These are phyloP conservation scores for Turdus rufiventris DNA, from an alignment of 2,113 vertebrate genomes.

Conservation along the genomic window DNA sequence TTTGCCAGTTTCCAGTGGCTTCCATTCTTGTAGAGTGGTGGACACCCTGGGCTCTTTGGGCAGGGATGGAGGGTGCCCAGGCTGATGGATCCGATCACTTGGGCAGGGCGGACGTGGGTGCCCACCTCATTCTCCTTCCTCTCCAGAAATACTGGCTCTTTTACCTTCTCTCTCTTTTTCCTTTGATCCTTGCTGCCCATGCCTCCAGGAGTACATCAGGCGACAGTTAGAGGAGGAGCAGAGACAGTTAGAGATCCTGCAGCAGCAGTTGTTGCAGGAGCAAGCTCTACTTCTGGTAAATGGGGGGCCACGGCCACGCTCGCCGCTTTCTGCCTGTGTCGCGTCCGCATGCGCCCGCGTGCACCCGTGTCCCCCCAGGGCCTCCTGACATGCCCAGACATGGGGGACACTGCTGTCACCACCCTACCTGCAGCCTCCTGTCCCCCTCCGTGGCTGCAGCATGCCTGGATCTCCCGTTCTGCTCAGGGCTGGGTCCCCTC, in stretches of 20 bases:
- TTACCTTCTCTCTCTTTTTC: constrained; percentile 67
- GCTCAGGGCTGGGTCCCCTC: neutral
- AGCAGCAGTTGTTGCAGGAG: constrained; percentile 99
- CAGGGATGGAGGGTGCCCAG: neutral
- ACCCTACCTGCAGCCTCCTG: neutral
- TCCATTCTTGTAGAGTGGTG: neutral
- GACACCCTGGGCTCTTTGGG: neutral
- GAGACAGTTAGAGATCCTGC: constrained; percentile 98
- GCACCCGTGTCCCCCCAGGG: neutral
- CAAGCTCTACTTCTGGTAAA: constrained; percentile 99
- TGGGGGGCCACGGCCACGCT: constrained; percentile 42
- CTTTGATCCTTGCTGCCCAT: constrained; percentile 67
- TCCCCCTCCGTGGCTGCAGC: neutral
- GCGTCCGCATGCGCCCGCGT: neutral
- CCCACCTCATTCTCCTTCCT: constrained; percentile 7
- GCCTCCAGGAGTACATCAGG: constrained; percentile 95
- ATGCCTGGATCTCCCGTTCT: neutral
- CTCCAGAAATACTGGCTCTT: constrained; percentile 61
- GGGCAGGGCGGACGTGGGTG: neutral
- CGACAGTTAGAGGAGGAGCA: constrained; percentile 99
- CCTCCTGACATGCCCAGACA: neutral
- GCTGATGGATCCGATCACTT: neutral
- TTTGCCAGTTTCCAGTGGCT: neutral
- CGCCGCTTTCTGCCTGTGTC: neutral
- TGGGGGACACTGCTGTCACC: neutral